Evolutionary conservation across 2,113 vertebrate genomes (phyloP), one percentile per base, ranked within the genome.

Genomic region (Polypterus bichir): DNA sequence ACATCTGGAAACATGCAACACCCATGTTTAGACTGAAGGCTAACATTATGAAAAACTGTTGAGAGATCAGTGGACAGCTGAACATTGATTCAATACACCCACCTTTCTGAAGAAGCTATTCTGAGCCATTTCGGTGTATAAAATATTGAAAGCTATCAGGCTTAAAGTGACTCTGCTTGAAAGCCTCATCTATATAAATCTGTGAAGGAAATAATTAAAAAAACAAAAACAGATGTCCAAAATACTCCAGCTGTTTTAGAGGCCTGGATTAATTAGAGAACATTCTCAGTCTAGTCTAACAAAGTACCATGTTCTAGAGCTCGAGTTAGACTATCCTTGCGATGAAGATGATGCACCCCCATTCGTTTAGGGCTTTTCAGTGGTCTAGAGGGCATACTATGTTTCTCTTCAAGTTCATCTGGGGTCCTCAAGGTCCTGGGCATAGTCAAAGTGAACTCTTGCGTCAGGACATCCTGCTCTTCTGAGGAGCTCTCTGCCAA

Each of bases 301-400:
- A 98, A 80, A 57, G 90, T 97, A 68, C 95, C 95, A 70, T 97
- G 93, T 69, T 97, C 93, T 80, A 96, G 94, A 49, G 95, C 93
- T 57, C 91, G 87, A 0, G 91, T 97, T 77, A 98, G 81, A 73
- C 95, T 97, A 84, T 98, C 94, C 69, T 98, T 98, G 59, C 96
- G 90, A 76, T 92, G 91, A 44, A 98, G 86, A 66, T 98, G 93
- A 73, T 98, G 95, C 6, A 97, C 91, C 0, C 94, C 95, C 95
- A 98, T 98, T 65, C 95, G 86, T 73, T 97, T 98, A 44, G 94
- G 93, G 75, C 91, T 97, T 70, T 90, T 92, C 70, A 88, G 91
- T 0, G 87, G 90, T 1, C 93, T 87, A 10, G 79, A 68, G 54
- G 65, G 66, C 1, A 69, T 46, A 1, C 70, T 74, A 47, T 74